Percentiles rank a stretch among this genome's conserved stretches.
phyloP scores from a whole-genome alignment of 2,888 invertebrate genomes.

The Nephrotoma flavescens region DNA sequence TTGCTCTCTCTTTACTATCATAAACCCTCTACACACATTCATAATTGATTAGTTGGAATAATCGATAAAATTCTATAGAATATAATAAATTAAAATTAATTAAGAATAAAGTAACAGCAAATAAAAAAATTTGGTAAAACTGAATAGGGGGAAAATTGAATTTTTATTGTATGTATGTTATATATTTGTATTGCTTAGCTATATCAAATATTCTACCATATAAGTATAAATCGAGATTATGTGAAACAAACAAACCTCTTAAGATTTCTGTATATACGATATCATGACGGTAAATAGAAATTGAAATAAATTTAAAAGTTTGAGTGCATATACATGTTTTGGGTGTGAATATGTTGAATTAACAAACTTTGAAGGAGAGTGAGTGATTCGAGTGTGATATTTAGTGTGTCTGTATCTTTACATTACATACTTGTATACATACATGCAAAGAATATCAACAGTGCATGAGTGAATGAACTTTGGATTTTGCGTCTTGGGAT shows the following conservation, averaged over 20 bases:
- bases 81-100: neutral
- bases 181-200: neutral
- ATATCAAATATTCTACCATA: neutral
- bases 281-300: neutral
- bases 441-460: neutral
- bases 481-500: neutral
- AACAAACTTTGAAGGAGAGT: neutral
- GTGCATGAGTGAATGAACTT: neutral
- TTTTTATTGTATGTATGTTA: neutral
- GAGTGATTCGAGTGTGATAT: neutral
- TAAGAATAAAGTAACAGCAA: neutral
- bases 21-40: neutral
- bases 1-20: neutral
- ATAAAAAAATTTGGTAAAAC: neutral
- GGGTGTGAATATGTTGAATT: neutral
- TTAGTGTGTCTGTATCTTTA: neutral
- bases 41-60: neutral
- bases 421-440: no score
- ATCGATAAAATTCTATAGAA: neutral
- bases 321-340: neutral
- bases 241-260: neutral
- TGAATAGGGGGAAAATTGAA: neutral
- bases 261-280: neutral
- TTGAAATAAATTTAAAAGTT: neutral
- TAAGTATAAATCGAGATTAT: neutral